Percentiles rank a stretch among this genome's conserved stretches.
These are phyloP conservation scores for Armadillidium nasatum DNA, from an alignment of 1,140 invertebrate species.

Conservation along the genomic window DNA sequence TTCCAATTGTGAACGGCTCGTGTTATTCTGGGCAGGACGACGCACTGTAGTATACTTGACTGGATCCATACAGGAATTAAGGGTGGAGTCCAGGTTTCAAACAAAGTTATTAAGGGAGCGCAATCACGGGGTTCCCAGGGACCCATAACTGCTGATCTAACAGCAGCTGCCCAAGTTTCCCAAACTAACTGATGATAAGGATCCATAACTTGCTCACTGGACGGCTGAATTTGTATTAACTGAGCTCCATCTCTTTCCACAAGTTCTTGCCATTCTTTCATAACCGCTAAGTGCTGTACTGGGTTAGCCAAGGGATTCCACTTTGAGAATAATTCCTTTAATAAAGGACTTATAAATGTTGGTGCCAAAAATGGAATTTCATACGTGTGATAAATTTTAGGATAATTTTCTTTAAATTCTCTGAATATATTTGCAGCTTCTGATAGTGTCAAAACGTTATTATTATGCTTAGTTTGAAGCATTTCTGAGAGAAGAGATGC, in stretches of 20 bases:
- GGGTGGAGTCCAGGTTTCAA: no score
- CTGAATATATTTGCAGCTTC: constrained; percentile 69
- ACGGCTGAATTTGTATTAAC: constrained; percentile 24
- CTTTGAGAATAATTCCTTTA: constrained; percentile 62
- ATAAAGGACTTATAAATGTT: constrained; percentile 60
- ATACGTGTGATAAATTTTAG: constrained; percentile 55
- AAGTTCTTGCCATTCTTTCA: constrained; percentile 35
- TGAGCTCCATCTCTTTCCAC: constrained; percentile 32
- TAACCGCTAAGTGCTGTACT: constrained; percentile 46
- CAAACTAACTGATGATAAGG: constrained; percentile 78
- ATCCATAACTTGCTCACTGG: constrained; percentile 54
- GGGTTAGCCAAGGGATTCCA: constrained; percentile 71
- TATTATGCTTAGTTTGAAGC: constrained; percentile 37
- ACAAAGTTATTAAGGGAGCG: no score
- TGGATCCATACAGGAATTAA: no score
- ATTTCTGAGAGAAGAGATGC: constrained; percentile 66
- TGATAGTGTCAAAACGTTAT: constrained; percentile 58
- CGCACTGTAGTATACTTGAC: constrained; percentile 64
- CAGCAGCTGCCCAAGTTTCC: constrained; percentile 81
- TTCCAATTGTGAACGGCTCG: constrained; percentile 86
- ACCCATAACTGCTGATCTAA: constrained; percentile 61
- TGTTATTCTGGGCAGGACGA: constrained; percentile 72
- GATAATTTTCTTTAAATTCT: constrained; percentile 60
- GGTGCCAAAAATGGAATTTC: constrained; percentile 60
- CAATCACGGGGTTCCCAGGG: no score